These are phyloP conservation scores for Pseudoips prasinana DNA, from an alignment of 2,888 invertebrate species.

Conservation along the genomic window DNA sequence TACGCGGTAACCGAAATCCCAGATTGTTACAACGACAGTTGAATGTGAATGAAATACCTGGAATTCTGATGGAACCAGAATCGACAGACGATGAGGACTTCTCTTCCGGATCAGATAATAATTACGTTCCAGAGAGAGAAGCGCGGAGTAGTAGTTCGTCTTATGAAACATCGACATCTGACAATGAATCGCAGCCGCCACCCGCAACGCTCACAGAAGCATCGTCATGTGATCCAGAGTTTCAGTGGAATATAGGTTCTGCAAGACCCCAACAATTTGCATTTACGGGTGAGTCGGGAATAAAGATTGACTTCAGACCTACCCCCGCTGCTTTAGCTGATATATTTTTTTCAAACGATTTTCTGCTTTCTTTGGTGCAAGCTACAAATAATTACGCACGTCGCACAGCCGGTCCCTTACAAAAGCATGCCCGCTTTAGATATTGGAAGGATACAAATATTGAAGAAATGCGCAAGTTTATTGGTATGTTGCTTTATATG, in stretches of 20 bases:
- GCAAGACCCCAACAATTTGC: not conserved
- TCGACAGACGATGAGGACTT: not conserved
- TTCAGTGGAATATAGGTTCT: not conserved
- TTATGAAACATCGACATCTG: not conserved
- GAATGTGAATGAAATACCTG: not conserved
- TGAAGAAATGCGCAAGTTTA: slow-evolving; percentile 16
- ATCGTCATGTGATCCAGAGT: slow-evolving; percentile 1
- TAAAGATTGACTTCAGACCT: slow-evolving; percentile 1
- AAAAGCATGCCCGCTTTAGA: not conserved
- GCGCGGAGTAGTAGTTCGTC: slow-evolving; percentile 1
- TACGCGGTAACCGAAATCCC: slow-evolving; percentile 1
- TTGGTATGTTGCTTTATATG: slow-evolving; percentile 15
- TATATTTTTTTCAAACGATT: slow-evolving; percentile 1
- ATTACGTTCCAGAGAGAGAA: slow-evolving; percentile 1
- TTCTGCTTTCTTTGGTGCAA: not conserved
- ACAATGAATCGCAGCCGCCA: slow-evolving; percentile 1
- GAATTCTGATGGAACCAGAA: not conserved
- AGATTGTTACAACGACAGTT: not conserved
- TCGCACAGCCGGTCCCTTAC: not conserved
- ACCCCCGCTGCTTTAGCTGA: slow-evolving; percentile 2
- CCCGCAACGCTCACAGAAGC: not conserved
- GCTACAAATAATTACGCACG: not conserved
- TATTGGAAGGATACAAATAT: slow-evolving; percentile 16
- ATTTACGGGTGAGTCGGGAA: not conserved
- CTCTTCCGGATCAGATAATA: slow-evolving; percentile 1